Base-by-base conservation (phyloP, 2,888 invertebrate species). In the Myathropa florea region DNA sequence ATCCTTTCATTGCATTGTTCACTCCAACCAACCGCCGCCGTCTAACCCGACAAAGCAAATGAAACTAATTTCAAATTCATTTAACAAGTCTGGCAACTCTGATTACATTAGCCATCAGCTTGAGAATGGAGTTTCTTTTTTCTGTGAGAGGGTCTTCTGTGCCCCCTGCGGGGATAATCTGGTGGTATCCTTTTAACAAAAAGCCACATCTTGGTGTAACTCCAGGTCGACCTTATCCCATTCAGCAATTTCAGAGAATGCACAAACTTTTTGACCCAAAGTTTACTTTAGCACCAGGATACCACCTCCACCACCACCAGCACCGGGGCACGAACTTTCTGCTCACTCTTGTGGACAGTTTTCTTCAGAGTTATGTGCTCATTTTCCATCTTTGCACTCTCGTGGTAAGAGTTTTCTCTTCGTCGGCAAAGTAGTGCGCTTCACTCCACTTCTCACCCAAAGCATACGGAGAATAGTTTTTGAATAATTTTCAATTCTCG, bases 201-300 rank as follows among this genome's bases (percentile, higher is more conserved):
- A 83, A 78, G 67, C 67, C 46, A 46, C 67, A 72, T 61, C 68
- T 57, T 68, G 23, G 53, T 82, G 71, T 82, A 60, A 71, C 60
- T 77, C 46, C 30, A 28, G 28, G 30, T 72, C 65, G 61, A 83
- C 67, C 72, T 83, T 67, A 72, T 83, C 67, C 78, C 30, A 46
- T 72, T 67, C 21, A 33, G 30, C 33, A 36, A 23, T 33, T 33
- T 61, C 18, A 61, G 33, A 1, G 46, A 46, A 18, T 46, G 39
- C 39, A 46, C 39, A 70, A 79, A 79, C 64, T 79, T 83, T 67
- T 79, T 28, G 36, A 70, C 77, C 77, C 53, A 70, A 28, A 63
- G 61, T 73, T 63, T 73, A 63, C 23, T 63, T 73, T 63, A 21
- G 12, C 60, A 21, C 59, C 36, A 57, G 36, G 70, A 26, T 36